Percentiles rank a stretch among this genome's conserved stretches.
These are phyloP conservation scores for Morpho helenor DNA, from an alignment of 2,888 invertebrate genomes.

Conservation along the genomic window DNA sequence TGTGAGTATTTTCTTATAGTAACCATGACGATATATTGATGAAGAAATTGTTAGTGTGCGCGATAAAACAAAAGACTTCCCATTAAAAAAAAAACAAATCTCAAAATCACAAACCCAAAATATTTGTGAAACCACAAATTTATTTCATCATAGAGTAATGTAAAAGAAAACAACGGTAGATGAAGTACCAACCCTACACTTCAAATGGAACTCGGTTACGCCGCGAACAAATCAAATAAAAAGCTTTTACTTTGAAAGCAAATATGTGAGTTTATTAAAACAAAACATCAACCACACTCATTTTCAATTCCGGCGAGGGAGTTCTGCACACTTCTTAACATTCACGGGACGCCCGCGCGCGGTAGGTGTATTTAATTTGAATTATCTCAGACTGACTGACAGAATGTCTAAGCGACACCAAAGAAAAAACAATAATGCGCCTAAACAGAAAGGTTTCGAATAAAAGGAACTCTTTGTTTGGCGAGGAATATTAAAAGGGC, in stretches of 20 bases:
- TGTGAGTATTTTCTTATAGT: no score
- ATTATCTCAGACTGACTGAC: slow-evolving; percentile 70
- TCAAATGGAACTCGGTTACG: slow-evolving; percentile 40
- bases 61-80: no score
- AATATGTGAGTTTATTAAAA: slow-evolving; percentile 72
- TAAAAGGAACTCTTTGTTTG: slow-evolving; percentile 56
- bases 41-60: no score
- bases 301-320: slow-evolving; percentile 63
- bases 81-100: background rate
- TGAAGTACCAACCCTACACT: slow-evolving; percentile 36
- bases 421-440: slow-evolving; percentile 53
- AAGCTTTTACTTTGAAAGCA: slow-evolving; percentile 59
- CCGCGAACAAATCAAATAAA: slow-evolving; percentile 59
- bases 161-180: slow-evolving; percentile 8
- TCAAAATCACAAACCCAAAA: background rate
- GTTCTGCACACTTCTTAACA: slow-evolving; percentile 56
- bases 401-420: slow-evolving; percentile 61
- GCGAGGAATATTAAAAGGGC: slow-evolving; percentile 64
- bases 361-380: slow-evolving; percentile 74
- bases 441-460: slow-evolving; percentile 54
- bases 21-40: no score
- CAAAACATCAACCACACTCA: slow-evolving; percentile 62
- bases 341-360: slow-evolving; percentile 55
- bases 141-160: slow-evolving; percentile 1
- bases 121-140: slow-evolving; percentile 1